Conservation (phyloP, 2,888 invertebrate species). For the Uloborus plumipes region DNA sequence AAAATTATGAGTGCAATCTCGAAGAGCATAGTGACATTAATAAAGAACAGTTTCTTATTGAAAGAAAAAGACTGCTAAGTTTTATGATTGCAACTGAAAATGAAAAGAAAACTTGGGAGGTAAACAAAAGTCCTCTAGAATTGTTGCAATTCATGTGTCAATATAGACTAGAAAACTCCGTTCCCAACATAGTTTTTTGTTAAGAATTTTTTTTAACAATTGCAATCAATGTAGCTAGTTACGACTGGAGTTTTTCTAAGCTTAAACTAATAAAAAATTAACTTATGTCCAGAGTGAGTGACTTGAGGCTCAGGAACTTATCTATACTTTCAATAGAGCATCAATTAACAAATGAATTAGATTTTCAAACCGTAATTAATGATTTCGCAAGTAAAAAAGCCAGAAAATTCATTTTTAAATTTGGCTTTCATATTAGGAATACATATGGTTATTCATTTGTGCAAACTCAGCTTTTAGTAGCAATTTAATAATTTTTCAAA, state of each 20-base stretch:
- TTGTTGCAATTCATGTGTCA: background rate
- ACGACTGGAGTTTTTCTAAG: background rate
- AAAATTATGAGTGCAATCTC: background rate
- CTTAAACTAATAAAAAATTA: background rate
- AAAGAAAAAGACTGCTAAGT: background rate
- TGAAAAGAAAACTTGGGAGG: too few species aligned
- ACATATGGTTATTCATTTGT: too few species aligned
- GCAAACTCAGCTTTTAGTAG: too few species aligned
- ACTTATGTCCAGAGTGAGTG: background rate
- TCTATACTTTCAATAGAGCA: background rate
- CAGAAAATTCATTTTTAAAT: background rate
- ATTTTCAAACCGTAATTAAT: conserved; percentile 1
- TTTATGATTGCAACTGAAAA: too few species aligned
- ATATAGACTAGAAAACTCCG: background rate
- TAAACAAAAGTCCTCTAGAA: background rate
- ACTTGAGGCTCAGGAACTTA: background rate
- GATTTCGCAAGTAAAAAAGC: background rate
- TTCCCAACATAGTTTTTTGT: background rate
- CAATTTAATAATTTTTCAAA: too few species aligned
- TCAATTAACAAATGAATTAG: background rate
- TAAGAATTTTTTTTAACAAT: conserved; percentile 1
- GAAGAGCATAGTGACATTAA: background rate
- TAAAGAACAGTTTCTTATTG: background rate
- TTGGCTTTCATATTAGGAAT: too few species aligned
- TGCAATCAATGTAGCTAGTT: background rate